A percentile compares a stretch with the other conserved stretches of the same genome.
These are phyloP conservation scores for Halictus rubicundus DNA, from an alignment of 1,140 invertebrate species.

Conservation along the genomic window DNA sequence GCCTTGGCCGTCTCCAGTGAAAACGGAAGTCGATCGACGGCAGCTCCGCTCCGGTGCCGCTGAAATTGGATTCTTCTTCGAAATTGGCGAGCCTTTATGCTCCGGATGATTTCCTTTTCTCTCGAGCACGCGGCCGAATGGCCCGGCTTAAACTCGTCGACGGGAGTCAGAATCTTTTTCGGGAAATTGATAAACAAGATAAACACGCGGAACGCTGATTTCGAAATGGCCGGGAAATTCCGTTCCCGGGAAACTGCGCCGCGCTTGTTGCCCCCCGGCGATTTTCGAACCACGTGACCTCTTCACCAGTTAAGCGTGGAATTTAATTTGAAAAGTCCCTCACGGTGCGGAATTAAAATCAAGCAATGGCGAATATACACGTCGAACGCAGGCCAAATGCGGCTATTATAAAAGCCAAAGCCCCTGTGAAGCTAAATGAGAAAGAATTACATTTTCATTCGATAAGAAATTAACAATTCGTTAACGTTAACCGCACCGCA, in stretches of 20 bases:
- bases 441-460: too few species aligned
- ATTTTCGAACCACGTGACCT: too few species aligned
- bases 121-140: not conserved
- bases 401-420: too few species aligned
- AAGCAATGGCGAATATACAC: too few species aligned
- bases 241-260: not conserved
- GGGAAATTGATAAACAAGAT: not conserved
- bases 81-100: slow-evolving; percentile 2
- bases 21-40: slow-evolving; percentile 18
- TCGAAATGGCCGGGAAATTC: not conserved
- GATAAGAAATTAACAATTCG: too few species aligned
- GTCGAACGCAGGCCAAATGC: too few species aligned
- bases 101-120: not conserved
- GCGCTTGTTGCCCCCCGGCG: not conserved
- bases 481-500: too few species aligned
- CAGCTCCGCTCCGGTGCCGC: not conserved
- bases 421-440: too few species aligned
- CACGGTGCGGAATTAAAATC: too few species aligned
- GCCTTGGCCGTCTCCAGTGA: not conserved
- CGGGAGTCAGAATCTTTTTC: not conserved
- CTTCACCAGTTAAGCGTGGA: too few species aligned
- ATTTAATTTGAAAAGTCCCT: too few species aligned
- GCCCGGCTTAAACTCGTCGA: not conserved
- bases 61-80: slow-evolving; percentile 25
- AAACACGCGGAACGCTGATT: not conserved